These are phyloP conservation scores for Chalcosyrphus nemorum DNA, from an alignment of 2,888 invertebrate genomes.

Conservation along the genomic window DNA sequence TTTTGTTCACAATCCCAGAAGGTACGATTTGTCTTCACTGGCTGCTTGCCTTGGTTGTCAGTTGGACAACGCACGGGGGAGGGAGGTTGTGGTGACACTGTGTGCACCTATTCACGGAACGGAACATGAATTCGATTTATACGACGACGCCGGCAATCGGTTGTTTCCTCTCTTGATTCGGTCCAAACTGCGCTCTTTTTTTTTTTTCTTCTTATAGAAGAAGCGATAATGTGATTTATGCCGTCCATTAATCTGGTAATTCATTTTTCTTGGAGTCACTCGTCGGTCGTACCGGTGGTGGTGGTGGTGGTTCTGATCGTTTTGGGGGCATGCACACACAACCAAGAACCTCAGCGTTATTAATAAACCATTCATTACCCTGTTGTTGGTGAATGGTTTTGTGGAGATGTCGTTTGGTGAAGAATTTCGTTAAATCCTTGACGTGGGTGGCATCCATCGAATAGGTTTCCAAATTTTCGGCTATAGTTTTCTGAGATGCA, in stretches of 20 bases:
- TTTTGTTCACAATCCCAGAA: slow-evolving; percentile 82
- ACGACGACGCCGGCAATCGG: slow-evolving; percentile 71
- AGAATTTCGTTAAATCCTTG: slow-evolving; percentile 32
- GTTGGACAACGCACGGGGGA: no score
- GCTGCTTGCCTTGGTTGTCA: slow-evolving; percentile 1
- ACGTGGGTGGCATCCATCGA: slow-evolving; percentile 55
- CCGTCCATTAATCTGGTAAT: slow-evolving; percentile 82
- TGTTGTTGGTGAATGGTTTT: slow-evolving; percentile 57
- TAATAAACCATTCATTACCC: slow-evolving; percentile 82
- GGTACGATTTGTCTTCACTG: slow-evolving; percentile 81
- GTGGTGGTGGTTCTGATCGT: not conserved
- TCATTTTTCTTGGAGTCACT: slow-evolving; percentile 77
- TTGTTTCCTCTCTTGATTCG: slow-evolving; percentile 51
- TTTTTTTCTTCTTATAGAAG: slow-evolving; percentile 67
- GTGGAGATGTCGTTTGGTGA: slow-evolving; percentile 47
- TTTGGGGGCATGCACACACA: not conserved
- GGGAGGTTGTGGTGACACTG: slow-evolving; percentile 35
- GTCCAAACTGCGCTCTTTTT: slow-evolving; percentile 33
- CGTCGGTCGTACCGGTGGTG: not conserved
- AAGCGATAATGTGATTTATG: slow-evolving; percentile 83
- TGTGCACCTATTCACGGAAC: slow-evolving; percentile 45
- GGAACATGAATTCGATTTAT: slow-evolving; percentile 60
- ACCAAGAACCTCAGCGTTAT: slow-evolving; percentile 76
- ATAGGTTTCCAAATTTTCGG: not conserved
- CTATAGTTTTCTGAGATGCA: not conserved